phyloP scores from a whole-genome alignment of 2,113 vertebrate species.

The Chinchilla lanigera region DNA sequence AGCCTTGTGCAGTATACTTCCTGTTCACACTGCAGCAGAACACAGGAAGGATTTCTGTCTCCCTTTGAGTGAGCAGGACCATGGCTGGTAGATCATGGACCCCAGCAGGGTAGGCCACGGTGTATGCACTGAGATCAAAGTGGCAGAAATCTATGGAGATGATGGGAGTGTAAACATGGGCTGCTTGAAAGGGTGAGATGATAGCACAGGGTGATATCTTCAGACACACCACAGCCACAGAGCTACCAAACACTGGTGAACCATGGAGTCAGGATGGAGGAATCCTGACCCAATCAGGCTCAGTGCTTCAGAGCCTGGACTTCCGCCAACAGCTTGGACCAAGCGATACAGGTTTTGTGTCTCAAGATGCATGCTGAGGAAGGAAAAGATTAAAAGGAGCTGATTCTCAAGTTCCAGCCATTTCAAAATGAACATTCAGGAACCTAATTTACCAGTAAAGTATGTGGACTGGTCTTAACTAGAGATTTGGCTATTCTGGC shows the following conservation, averaged over 20 bases:
- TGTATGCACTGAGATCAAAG: rapidly evolving
- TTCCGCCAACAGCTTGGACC: background rate
- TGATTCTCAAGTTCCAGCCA: no score
- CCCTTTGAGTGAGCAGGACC: no score
- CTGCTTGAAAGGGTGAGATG: background rate
- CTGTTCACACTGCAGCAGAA: no score
- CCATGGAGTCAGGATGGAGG: background rate
- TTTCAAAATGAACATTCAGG: no score
- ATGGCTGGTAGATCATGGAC: rapidly evolving
- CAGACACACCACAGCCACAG: background rate
- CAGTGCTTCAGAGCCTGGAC: background rate
- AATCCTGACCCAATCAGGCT: background rate
- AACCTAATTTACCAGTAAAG: no score
- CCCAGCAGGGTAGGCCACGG: background rate
- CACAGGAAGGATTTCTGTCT: background rate
- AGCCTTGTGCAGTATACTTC: conserved; percentile 85
- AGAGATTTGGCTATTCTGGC: no score
- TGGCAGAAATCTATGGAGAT: background rate
- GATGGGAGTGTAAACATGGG: background rate
- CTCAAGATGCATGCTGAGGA: background rate
- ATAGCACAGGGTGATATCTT: background rate
- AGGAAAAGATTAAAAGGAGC: background rate
- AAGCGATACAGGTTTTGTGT: background rate
- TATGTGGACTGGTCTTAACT: no score
- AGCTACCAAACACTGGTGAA: background rate